Base-by-base conservation (phyloP, 1,140 invertebrate genomes). In the Tetramorium simillimum region DNA sequence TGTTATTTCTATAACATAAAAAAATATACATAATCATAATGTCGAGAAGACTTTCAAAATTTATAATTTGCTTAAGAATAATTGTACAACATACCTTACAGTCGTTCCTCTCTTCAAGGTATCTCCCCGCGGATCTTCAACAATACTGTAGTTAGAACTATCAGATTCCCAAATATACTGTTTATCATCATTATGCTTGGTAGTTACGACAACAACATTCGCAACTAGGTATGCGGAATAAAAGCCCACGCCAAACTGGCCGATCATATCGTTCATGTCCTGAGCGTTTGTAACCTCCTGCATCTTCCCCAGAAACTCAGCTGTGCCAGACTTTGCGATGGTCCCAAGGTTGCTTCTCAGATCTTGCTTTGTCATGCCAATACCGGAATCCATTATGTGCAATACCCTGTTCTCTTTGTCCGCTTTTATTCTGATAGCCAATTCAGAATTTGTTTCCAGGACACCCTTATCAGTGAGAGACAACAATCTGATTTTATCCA, bases 91-190 rank as follows among this genome's bases (percentile, higher is more conserved):
- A 86, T 86, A 93, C 93, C 90, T 95, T 1, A 95, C 92, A 0
- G 93, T 97, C 21, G 98, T 99, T 94, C 99, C 99, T 91, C 99
- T 97, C 91, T 97, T 97, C 0, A 99, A 96, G 1, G 98, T 99
- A 93, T 98, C 96, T 24, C 99, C 99, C 89, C 99, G 96, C 12
- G 99, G 99, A 96, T 99, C 99, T 93, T 99, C 97, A 18, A 96
- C 97, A 82, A 99, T 98, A 89, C 96, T 97, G 96, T 99, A 99
- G 76, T 97, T 97, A 60, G 95, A 95, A 24, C 99, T 98, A 95
- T 99, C 98, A 10, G 99, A 99, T 94, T 99, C 99, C 99, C 99
- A 99, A 86, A 99, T 98, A 94, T 99, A 97, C 95, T 99, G 99
- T 86, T 97, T 96, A 95, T 99, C 99, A 92, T 98, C 97, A 93